Conservation (phyloP, 2,113 vertebrate genomes). For the Grallaria varia region DNA sequence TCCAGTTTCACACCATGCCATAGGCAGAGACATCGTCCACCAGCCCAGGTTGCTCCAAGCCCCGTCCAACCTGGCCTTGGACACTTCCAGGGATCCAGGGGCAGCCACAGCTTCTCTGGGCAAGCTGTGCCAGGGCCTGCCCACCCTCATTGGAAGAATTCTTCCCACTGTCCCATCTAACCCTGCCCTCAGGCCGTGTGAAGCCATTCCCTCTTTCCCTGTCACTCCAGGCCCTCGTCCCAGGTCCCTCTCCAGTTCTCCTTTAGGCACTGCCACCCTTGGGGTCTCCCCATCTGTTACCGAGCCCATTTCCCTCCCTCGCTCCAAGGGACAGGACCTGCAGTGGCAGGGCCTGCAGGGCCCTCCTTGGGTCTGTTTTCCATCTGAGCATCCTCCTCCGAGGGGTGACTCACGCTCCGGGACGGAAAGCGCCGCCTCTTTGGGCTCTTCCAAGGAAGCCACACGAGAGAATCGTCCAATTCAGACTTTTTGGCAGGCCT, state of each 20-base stretch:
- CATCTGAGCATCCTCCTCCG: slow-evolving; percentile 5
- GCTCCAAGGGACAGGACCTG: slow-evolving; percentile 12
- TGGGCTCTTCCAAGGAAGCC: slow-evolving; percentile 25
- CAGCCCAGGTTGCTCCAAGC: rapidly evolving
- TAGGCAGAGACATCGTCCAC: neutral
- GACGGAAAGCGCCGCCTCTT: slow-evolving; percentile 29
- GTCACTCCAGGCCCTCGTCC: neutral
- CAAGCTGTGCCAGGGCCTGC: rapidly evolving
- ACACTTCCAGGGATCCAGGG: neutral
- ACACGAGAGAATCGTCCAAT: neutral
- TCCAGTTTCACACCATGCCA: rapidly evolving
- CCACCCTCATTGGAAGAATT: rapidly evolving
- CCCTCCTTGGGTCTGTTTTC: slow-evolving; percentile 6
- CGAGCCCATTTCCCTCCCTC: neutral
- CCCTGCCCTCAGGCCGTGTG: neutral
- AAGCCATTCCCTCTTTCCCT: neutral
- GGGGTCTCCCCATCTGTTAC: neutral
- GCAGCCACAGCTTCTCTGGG: neutral
- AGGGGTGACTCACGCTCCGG: slow-evolving; percentile 26
- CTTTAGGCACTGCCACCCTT: neutral
- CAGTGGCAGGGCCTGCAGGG: neutral
- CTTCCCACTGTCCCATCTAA: neutral
- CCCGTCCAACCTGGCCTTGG: rapidly evolving
- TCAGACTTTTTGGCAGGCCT: neutral
- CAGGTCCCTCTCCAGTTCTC: neutral